These are phyloP conservation scores for Poecilia velifera DNA, from an alignment of 2,797 vertebrate genomes.

Conservation along the genomic window DNA sequence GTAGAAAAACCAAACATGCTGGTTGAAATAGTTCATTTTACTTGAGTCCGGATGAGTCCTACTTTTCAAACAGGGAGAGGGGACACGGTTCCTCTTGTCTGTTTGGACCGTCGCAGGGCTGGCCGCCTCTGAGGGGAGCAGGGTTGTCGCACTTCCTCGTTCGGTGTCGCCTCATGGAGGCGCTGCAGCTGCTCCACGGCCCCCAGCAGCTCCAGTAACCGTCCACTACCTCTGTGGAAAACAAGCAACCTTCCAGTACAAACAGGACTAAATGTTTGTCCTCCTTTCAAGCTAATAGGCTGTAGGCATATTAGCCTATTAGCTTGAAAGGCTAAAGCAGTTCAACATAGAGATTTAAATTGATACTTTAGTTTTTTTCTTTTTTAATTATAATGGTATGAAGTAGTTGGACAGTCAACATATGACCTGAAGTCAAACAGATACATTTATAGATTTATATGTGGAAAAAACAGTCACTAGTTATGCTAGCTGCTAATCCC, in stretches of 20 bases:
- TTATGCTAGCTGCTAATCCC: not conserved
- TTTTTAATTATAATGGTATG: not conserved
- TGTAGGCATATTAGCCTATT: too few species aligned
- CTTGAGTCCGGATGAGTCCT: constrained; percentile 7
- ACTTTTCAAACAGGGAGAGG: constrained; percentile 85
- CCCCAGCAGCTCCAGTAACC: constrained; percentile 94
- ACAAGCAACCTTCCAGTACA: not conserved
- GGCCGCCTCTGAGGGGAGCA: constrained; percentile 78
- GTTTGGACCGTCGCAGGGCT: constrained; percentile 76
- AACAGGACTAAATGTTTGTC: not conserved
- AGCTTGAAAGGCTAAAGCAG: too few species aligned
- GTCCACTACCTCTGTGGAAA: constrained; percentile 82
- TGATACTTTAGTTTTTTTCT: not conserved
- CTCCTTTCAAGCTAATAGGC: not conserved
- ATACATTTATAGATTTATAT: not conserved
- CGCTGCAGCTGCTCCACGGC: constrained; percentile 84
- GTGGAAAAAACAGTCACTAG: too few species aligned
- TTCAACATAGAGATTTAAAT: not conserved
- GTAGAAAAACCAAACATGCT: not conserved
- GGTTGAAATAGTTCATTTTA: not conserved
- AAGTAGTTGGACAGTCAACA: not conserved
- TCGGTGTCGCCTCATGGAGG: constrained; percentile 80
- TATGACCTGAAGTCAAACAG: not conserved
- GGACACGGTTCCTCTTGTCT: constrained; percentile 83
- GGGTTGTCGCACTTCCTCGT: constrained; percentile 88